A percentile compares a stretch with the other conserved stretches of the same genome.
phyloP scores from a whole-genome alignment of 37 sponge, comb jelly and placozoan species.

The Cladorhizidae sp. region DNA sequence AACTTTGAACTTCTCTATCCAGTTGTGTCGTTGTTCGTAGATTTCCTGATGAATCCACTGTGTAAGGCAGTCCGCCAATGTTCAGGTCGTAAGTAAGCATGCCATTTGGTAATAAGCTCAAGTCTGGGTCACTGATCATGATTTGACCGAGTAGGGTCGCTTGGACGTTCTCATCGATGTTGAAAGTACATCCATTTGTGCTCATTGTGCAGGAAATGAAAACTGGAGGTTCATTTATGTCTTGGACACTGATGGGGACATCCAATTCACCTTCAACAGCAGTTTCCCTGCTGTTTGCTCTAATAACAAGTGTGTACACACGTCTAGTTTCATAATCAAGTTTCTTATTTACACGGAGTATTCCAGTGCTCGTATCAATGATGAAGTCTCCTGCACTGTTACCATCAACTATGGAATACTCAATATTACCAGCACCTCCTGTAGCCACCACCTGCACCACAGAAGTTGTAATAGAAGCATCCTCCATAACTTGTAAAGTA shows the following conservation, averaged over 20 bases:
- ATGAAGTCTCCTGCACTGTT: slow-evolving; percentile 36
- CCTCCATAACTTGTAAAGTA: slow-evolving; percentile 36
- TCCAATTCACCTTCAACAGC: neutral
- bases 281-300: neutral
- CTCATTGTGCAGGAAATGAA: slow-evolving; percentile 48
- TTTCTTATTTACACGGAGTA: slow-evolving; percentile 17
- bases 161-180: slow-evolving; percentile 32
- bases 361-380: slow-evolving; percentile 42
- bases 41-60: slow-evolving; percentile 25
- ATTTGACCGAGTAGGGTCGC: slow-evolving; percentile 21
- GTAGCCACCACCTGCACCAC: slow-evolving; percentile 49
- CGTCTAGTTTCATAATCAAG: slow-evolving; percentile 25
- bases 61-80: neutral
- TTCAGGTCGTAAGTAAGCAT: slow-evolving; percentile 27
- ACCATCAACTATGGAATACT: slow-evolving; percentile 50
- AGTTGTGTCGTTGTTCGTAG: slow-evolving; percentile 21
- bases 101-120: slow-evolving; percentile 45
- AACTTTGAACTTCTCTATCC: slow-evolving; percentile 16
- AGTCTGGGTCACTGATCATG: slow-evolving; percentile 62
- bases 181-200: slow-evolving; percentile 10
- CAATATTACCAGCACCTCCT: slow-evolving; percentile 46
- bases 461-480: slow-evolving; percentile 13
- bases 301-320: slow-evolving; percentile 30
- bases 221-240: slow-evolving; percentile 34
- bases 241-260: neutral